phyloP scores from a whole-genome alignment of 2,113 vertebrate species.

The Burhinus bistriatus region DNA sequence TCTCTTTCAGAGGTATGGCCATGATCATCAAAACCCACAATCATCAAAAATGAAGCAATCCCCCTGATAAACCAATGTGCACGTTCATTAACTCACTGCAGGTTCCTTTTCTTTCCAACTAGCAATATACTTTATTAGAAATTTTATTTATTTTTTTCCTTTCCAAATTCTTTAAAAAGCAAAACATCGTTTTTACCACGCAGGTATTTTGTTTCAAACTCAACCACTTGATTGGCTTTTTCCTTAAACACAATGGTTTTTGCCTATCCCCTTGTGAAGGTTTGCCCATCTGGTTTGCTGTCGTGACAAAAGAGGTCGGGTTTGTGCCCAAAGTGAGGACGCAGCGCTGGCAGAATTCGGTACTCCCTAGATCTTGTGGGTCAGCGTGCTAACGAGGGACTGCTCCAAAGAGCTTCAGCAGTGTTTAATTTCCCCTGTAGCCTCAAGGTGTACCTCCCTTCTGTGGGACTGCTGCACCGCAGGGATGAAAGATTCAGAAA shows the following conservation, averaged over 20 bases:
- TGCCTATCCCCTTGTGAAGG: fast-evolving
- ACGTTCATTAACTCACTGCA: not conserved
- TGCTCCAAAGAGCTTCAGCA: not conserved
- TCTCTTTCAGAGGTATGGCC: not conserved
- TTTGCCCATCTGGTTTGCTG: fast-evolving
- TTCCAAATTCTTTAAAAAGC: not conserved
- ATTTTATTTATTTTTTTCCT: too few relatives aligned
- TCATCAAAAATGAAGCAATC: not conserved
- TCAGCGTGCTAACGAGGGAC: fast-evolving
- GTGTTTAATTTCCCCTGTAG: not conserved
- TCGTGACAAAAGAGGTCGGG: not conserved
- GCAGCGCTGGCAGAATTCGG: not conserved
- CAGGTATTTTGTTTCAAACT: not conserved
- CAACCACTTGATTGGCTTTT: fast-evolving
- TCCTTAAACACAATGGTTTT: too few relatives aligned
- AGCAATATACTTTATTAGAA: not conserved
- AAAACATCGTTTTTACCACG: not conserved
- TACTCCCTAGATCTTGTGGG: too few relatives aligned
- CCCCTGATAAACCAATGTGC: not conserved
- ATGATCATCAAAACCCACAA: too few relatives aligned
- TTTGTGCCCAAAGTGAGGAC: not conserved
- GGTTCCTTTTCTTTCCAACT: not conserved
- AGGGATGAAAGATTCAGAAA: not conserved
- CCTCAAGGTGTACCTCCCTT: not conserved
- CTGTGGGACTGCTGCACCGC: fast-evolving